Evolutionary conservation across 2,797 vertebrate species (phyloP).

Genomic region (Echiichthys vipera): DNA sequence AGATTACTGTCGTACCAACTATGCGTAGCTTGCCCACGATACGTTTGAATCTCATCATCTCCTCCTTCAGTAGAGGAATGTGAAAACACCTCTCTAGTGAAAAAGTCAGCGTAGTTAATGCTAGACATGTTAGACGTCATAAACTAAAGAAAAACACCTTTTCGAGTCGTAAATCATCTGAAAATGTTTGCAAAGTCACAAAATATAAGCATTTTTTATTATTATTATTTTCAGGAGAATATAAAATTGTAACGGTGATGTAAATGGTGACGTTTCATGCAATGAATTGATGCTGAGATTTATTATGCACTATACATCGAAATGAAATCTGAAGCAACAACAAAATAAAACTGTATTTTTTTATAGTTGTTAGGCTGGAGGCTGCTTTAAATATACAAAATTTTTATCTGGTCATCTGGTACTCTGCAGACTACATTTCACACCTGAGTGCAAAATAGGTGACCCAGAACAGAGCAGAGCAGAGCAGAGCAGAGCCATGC

Average conservation of each 20-base stretch:
- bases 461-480: conserved; percentile 82
- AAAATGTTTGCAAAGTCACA: too few relatives aligned
- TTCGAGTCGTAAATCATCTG: too few relatives aligned
- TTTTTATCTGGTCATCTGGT: conserved; percentile 70
- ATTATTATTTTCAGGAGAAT: too few relatives aligned
- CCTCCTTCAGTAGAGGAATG: too few relatives aligned
- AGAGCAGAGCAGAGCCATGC: conserved; percentile 64
- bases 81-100: too few relatives aligned
- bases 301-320: not conserved
- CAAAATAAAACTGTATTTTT: not conserved
- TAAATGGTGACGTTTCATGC: not conserved
- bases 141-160: too few relatives aligned
- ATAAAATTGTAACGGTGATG: not conserved
- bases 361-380: conserved; percentile 7
- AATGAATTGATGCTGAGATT: not conserved
- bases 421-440: conserved; percentile 74
- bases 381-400: conserved; percentile 29
- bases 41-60: too few relatives aligned
- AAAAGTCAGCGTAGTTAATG: too few relatives aligned
- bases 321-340: not conserved
- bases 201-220: too few relatives aligned
- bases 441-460: conserved; percentile 80
- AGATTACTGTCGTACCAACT: too few relatives aligned
- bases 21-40: too few relatives aligned
- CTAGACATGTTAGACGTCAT: too few relatives aligned